Evolutionary conservation across 2,113 vertebrate species (phyloP).

Genomic region (Butorides virescens): DNA sequence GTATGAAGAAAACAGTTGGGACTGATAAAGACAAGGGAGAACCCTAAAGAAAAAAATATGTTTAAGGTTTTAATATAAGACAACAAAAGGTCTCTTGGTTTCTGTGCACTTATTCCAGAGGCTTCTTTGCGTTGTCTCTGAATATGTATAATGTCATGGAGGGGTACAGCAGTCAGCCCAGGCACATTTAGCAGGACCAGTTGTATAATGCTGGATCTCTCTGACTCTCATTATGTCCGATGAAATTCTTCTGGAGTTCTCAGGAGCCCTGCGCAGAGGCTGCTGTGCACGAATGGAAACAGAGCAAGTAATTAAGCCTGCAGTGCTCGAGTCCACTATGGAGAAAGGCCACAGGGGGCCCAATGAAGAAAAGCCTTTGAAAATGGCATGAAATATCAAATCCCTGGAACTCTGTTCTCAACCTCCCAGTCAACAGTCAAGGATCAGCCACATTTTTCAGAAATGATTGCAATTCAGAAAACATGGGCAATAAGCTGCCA

Average conservation of each 20-base stretch:
- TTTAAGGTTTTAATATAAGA: background rate
- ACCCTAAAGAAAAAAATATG: background rate
- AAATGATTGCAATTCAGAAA: background rate
- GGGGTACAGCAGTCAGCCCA: background rate
- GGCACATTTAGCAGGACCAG: background rate
- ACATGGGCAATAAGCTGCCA: background rate
- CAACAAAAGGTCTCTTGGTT: background rate
- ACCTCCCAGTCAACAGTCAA: background rate
- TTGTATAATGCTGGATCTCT: background rate
- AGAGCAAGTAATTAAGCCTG: background rate
- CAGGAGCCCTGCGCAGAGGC: background rate
- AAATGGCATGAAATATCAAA: background rate
- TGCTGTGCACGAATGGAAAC: background rate
- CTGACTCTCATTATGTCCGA: fast-evolving
- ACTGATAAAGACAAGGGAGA: background rate
- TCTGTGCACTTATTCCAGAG: background rate
- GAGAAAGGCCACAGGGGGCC: background rate
- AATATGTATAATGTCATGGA: background rate
- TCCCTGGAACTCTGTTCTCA: background rate
- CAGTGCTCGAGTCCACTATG: background rate
- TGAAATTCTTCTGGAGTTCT: background rate
- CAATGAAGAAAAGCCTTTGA: background rate
- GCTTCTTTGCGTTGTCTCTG: background rate
- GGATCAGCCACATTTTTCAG: background rate
- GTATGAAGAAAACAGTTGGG: background rate